phyloP scores from a whole-genome alignment of 2,888 invertebrate genomes.

The Sarcophaga variegata region DNA sequence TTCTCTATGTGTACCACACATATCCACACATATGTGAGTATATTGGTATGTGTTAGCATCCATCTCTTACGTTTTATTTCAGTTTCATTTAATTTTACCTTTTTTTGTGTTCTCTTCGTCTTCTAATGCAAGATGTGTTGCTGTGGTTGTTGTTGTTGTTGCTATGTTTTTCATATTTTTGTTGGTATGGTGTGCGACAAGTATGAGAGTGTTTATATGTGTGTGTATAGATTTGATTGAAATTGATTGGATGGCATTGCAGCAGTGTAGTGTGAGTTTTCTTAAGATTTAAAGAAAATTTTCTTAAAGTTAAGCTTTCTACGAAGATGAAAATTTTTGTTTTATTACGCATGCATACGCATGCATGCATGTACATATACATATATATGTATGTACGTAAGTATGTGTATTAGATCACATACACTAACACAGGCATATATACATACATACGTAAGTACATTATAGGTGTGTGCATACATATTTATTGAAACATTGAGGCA shows the following conservation, averaged over 20 bases:
- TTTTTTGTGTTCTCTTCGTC: neutral
- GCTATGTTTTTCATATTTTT: neutral
- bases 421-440: too few species aligned
- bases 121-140: too few species aligned
- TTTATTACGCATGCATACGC: conserved; percentile 66
- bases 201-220: too few species aligned
- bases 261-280: conserved; percentile 72
- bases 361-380: conserved; percentile 9
- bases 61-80: conserved; percentile 30
- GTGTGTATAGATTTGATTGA: conserved; percentile 73
- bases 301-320: conserved; percentile 51
- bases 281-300: conserved; percentile 67
- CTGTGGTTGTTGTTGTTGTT: conserved; percentile 11
- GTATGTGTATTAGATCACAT: too few species aligned
- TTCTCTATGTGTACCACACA: too few species aligned
- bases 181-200: neutral
- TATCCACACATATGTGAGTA: neutral
- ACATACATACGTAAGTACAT: too few species aligned
- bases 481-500: too few species aligned
- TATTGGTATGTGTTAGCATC: too few species aligned
- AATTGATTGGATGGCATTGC: conserved; percentile 78
- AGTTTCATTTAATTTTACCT: conserved; percentile 52
- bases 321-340: conserved; percentile 34
- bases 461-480: too few species aligned
- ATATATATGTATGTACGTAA: neutral